A percentile compares a stretch with the other conserved stretches of the same genome.
Evolutionary conservation across 2,888 invertebrate genomes (phyloP).

Genomic region (Hymenopus coronatus): DNA sequence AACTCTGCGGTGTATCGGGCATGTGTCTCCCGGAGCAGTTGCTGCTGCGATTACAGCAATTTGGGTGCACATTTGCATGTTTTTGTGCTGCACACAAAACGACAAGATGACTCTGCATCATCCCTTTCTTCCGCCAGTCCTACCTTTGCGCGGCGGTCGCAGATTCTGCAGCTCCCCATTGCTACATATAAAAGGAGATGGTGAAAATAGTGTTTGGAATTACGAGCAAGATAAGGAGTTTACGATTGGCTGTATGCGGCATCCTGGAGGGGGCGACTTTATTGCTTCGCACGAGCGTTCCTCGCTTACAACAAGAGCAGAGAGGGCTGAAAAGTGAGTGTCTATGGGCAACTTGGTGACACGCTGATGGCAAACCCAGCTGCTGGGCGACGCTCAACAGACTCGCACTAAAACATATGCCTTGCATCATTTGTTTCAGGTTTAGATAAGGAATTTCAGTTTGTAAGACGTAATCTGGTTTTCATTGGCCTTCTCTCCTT

Average conservation of each 20-base stretch:
- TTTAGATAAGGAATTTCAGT: no score
- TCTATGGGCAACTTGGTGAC: background rate
- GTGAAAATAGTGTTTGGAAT: constrained; percentile 17
- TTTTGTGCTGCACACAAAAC: background rate
- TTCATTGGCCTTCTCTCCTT: no score
- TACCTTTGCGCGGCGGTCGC: background rate
- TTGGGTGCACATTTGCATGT: background rate
- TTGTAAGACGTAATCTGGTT: no score
- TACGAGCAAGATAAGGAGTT: constrained; percentile 26
- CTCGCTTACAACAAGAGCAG: background rate
- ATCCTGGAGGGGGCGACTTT: constrained; percentile 5
- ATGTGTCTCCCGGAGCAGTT: no score
- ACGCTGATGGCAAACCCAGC: background rate
- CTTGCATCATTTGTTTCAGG: background rate
- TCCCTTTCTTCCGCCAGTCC: background rate
- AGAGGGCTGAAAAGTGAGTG: background rate
- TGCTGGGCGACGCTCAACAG: background rate
- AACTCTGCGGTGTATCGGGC: no score
- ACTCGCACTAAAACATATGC: background rate
- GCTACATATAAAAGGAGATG: constrained; percentile 22
- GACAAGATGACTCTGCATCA: background rate
- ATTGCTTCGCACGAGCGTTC: background rate
- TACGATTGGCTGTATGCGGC: constrained; percentile 22
- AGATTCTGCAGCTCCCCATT: background rate
- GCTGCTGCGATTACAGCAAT: background rate